Evolutionary conservation across 1,140 invertebrate species (phyloP), one percentile per base, ranked within the genome.

Genomic region (Drosophila seguyi): DNA sequence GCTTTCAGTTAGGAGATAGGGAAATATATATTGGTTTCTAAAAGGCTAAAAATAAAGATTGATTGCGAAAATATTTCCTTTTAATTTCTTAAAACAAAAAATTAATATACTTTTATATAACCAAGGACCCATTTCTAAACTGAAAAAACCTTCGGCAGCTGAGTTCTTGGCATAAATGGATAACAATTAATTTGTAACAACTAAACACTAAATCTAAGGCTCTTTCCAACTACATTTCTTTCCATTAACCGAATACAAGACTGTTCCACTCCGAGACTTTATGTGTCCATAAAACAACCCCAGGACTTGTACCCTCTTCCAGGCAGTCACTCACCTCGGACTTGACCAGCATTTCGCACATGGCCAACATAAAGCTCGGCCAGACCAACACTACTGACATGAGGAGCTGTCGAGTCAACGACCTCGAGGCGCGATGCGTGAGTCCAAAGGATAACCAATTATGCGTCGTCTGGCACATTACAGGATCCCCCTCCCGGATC

Each of bases 371-470:
- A 71, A 71, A 57, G 65, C 65, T 56, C 41, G 10, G 36, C 4
- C 38, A 39, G n/a, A 2, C 34, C 34, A 36, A 36, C 31, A 34
- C 31, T 34, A 14, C 47, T 31, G n/a, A 36, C 45, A 62, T 48
- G 62, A 20, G 34, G 29, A 62, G 79, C 81, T 71, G 79, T 76
- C 65, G 84, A 56, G 83, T 88, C 79, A 83, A 83, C 61, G 84
- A 87, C 84, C 83, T 69, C 53, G 7, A 38, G 38, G 62, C 41
- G 27, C 62, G 45, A 47, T 58, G 58, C 56, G 67, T 65, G 83
- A 57, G 42, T 75, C 71, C 69, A 60, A 87, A 69, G 83, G 79
- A 88, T 80, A 79, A 87, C 68, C 82, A 85, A 85, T 85, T 86
- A 86, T 85, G 73, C 73, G 62, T 72, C 58, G 72, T 85, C 81